Evolutionary conservation across 1,140 invertebrate species (phyloP).

Genomic region (Dendrolimus punctatus): DNA sequence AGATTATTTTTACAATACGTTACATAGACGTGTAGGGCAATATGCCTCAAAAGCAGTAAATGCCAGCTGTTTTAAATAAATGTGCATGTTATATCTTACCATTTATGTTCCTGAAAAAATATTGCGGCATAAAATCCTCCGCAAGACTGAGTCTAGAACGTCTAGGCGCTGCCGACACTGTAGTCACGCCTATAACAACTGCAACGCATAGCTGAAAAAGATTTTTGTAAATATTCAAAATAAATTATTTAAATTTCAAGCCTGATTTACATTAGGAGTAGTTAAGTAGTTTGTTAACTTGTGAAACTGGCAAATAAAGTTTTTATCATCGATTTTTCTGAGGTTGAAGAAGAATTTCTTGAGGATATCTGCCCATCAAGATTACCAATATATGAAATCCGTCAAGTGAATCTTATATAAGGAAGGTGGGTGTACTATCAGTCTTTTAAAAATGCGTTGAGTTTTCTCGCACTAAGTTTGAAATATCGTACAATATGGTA

Average conservation of each 20-base stretch:
- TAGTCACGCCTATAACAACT: conserved; percentile 4
- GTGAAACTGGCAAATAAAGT: not conserved
- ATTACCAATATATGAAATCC: no score
- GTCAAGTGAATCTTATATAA: no score
- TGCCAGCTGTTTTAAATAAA: no score
- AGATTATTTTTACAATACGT: no score
- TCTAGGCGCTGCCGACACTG: conserved; percentile 18
- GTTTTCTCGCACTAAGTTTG: no score
- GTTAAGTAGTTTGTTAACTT: no score
- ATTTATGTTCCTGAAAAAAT: conserved; percentile 34
- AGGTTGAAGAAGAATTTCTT: not conserved
- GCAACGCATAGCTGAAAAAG: conserved; percentile 21
- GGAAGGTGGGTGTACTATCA: no score
- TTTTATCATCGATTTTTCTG: conserved; percentile 2
- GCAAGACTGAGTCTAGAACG: conserved; percentile 35
- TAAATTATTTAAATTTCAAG: not conserved
- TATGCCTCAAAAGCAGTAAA: no score
- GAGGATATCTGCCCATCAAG: no score
- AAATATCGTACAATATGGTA: no score
- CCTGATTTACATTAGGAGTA: not conserved
- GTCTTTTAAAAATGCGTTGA: no score
- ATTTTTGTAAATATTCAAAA: not conserved
- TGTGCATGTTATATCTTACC: conserved; percentile 18
- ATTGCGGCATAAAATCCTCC: conserved; percentile 23
- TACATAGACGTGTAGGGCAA: no score